These are phyloP conservation scores for Stenchaetothrips biformis DNA, from an alignment of 2,888 invertebrate genomes.

Conservation along the genomic window DNA sequence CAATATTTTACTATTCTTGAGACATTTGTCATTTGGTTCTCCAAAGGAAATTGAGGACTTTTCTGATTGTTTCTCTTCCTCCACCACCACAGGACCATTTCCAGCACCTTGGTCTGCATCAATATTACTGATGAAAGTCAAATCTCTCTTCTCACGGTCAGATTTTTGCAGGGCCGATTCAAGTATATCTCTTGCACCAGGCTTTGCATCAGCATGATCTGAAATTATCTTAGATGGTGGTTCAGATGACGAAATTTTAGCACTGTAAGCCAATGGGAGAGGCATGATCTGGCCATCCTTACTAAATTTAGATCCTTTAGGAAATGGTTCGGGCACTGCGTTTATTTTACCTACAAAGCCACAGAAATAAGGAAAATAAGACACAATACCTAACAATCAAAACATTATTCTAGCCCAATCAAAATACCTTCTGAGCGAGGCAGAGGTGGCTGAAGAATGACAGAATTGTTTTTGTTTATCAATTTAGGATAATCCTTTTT, in stretches of 20 bases:
- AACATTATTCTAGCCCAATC: not conserved
- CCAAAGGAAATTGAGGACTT: not conserved
- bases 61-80: not conserved
- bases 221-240: not conserved
- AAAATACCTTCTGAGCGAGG: not conserved
- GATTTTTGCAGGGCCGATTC: not conserved
- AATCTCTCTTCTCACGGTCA: not conserved
- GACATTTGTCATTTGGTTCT: not conserved
- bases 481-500: too few relatives aligned
- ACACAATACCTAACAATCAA: not conserved
- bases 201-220: conserved; percentile 2
- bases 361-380: not conserved
- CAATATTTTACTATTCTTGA: not conserved
- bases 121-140: not conserved
- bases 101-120: not conserved
- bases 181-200: not conserved
- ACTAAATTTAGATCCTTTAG: not conserved
- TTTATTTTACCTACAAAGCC: not conserved
- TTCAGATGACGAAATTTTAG: conserved; percentile 3
- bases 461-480: too few relatives aligned
- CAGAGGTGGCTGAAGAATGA: not conserved
- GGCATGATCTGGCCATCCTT: not conserved
- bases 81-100: not conserved
- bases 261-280: not conserved
- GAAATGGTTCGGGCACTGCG: not conserved